Base-by-base conservation (phyloP, 2,888 invertebrate genomes). In the Antitype chi region DNA sequence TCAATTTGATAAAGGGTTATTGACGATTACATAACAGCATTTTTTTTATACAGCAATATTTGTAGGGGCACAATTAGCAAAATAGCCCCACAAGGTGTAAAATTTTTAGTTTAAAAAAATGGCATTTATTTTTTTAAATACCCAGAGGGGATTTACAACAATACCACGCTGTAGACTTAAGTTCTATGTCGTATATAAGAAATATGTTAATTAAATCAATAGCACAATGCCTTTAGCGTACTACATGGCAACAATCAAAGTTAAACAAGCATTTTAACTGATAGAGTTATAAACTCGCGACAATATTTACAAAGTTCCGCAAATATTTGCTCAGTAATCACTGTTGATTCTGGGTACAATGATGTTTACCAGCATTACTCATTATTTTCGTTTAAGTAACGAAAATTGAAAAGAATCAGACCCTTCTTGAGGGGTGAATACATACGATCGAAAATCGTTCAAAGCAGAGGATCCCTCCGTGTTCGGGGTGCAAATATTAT, bases 381-480 rank as follows among this genome's bases (percentile, higher is more conserved):
- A 77, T 82, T 82, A 81, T 69, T 75, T 63, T 78, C 80, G 74
- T 74, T 73, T 81, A 88, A 90, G 91, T 82, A 89, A 89, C 84
- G 86, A 89, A 91, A 89, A 90, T 89, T 88, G 81, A 80, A 88
- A 87, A 89, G 87, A 88, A 88, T 84, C 76, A 76, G 83, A 86
- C 85, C 89, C 74, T 84, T 78, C 79, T 83, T 83, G 83, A 87
- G 83, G 88, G 89, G 87, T 84, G 90, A 89, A 89, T 85, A 80
- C 85, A 85, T 82, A 77, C 89, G 90, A 92, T 92, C 89, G 91
- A 90, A 91, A 92, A 91, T 88, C 89, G 89, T 89, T 92, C 89
- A 91, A 91, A 91, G 90, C 85, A 87, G 88, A 84, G 85, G 77
- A 84, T 80, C 88, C 90, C 90, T 71, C 86, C 84, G 81, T 78